Evolutionary conservation across 2,797 vertebrate genomes (phyloP), one percentile per base, ranked within the genome.

Genomic region (Anableps anableps): DNA sequence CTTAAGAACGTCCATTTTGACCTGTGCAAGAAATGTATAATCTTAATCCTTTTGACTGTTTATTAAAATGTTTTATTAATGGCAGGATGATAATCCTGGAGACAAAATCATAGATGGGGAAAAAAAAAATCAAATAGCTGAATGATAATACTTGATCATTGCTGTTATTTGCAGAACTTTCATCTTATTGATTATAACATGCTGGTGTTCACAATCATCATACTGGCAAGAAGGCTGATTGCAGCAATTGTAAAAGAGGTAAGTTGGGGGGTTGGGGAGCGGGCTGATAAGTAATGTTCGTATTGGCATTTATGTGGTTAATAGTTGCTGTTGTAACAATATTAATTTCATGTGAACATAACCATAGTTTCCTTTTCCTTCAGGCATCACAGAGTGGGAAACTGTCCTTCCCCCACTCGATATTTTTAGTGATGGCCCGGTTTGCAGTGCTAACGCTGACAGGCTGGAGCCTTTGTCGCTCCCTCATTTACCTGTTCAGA

Each of bases 181-280:
- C 98, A 99, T 88, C 96, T 99, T 34, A 99, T 99, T 53, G 98
- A 99, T 94, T 99, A 99, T 95, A 99, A 99, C 93, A 97, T 99
- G 96, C 94, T 99, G 94, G 96, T 97, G 5, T 98, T 99, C 95
- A 99, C 96, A 1, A 82, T 98, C 80, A 98, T 99, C 74, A 97
- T 99, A 80, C 93, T 99, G 91, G 98, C 98, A 21, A 96, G 99
- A 74, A 96, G 99, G 76, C 93, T 99, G 90, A 99, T 99, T 50
- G 95, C 96, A 34, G 98, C 98, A 68, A 95, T 99, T 72, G 98
- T 99, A 78, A 99, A 98, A 95, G 98, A 99, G 97, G 98, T 99
- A 94, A 96, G 92, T 72, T 48, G 16, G 21, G 8, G 34, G 62
- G 29, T 31, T 62, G 3, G 31, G 34, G 21, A 23, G 50, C 1